Conservation (phyloP, 1,140 invertebrate species). For the Pinna nobilis region DNA sequence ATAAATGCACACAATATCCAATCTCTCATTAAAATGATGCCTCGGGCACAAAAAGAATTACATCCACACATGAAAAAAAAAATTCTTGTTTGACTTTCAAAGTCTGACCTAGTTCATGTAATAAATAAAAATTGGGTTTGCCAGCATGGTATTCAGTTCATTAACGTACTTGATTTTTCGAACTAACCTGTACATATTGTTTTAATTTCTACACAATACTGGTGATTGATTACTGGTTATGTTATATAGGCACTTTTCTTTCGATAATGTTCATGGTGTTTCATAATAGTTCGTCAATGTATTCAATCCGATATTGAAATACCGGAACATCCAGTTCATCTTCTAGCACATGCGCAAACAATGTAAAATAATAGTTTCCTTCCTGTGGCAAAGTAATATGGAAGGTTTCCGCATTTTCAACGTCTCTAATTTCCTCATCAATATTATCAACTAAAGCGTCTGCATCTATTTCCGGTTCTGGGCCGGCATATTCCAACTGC, state of each 20-base stretch:
- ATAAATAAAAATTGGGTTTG: neutral
- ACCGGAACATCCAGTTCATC: slow-evolving; percentile 62
- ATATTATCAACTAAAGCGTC: slow-evolving; percentile 59
- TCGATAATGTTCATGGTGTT: too few species aligned
- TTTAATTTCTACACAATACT: neutral
- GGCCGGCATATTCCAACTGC: slow-evolving; percentile 62
- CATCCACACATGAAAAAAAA: too few species aligned
- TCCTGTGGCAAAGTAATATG: slow-evolving; percentile 64
- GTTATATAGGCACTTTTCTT: too few species aligned
- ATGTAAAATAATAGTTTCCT: slow-evolving; percentile 66
- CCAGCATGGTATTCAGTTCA: neutral
- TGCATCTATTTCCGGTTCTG: slow-evolving; percentile 55
- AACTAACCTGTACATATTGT: neutral
- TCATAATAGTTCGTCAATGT: slow-evolving; percentile 63
- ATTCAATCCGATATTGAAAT: slow-evolving; percentile 64
- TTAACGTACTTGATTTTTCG: neutral
- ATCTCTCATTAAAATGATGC: too few species aligned
- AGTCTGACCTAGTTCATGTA: neutral
- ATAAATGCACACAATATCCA: too few species aligned
- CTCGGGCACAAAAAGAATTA: too few species aligned
- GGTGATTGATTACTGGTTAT: neutral
- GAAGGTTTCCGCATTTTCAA: slow-evolving; percentile 67
- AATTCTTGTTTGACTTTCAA: too few species aligned
- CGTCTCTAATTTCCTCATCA: slow-evolving; percentile 63
- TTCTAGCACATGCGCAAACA: slow-evolving; percentile 61